Percentiles rank a stretch among this genome's conserved stretches.
phyloP scores from a whole-genome alignment of 2,113 vertebrate species.

The Elephantulus edwardii region DNA sequence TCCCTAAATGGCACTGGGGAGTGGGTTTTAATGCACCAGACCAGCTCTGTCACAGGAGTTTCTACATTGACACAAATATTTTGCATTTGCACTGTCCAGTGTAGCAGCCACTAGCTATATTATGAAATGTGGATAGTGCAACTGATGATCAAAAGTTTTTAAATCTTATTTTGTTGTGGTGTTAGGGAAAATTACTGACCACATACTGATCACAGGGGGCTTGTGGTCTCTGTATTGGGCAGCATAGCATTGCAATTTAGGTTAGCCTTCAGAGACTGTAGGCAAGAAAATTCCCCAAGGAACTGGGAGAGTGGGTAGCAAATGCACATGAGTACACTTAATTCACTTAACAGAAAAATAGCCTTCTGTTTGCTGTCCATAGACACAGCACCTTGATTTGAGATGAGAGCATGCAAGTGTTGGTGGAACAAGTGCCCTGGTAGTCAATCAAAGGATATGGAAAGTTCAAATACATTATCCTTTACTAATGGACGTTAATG shows the following conservation, averaged over 20 bases:
- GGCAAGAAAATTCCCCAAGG: conserved; percentile 5
- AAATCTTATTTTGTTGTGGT: background rate
- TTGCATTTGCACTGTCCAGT: background rate
- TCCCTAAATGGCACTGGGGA: background rate
- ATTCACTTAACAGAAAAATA: background rate
- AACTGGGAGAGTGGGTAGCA: background rate
- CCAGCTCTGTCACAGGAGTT: background rate
- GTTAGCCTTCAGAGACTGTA: background rate
- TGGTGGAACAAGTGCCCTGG: background rate
- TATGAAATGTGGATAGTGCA: conserved; percentile 8
- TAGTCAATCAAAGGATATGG: background rate
- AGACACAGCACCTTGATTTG: conserved; percentile 35
- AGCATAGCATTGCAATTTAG: conserved; percentile 16
- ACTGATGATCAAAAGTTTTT: background rate
- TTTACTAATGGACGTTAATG: conserved; percentile 55
- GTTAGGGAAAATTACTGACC: no score
- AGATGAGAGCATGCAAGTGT: background rate
- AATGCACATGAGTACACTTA: background rate
- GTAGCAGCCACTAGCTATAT: background rate
- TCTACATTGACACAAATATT: background rate
- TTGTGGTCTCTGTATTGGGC: background rate
- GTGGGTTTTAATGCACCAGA: background rate
- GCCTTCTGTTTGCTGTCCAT: conserved; percentile 23
- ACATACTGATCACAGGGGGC: no score
- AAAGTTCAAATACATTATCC: conserved; percentile 40